Evolutionary conservation across 2,888 invertebrate genomes (phyloP), one percentile per base, ranked within the genome.

Genomic region (Pandemis cinnamomeana): DNA sequence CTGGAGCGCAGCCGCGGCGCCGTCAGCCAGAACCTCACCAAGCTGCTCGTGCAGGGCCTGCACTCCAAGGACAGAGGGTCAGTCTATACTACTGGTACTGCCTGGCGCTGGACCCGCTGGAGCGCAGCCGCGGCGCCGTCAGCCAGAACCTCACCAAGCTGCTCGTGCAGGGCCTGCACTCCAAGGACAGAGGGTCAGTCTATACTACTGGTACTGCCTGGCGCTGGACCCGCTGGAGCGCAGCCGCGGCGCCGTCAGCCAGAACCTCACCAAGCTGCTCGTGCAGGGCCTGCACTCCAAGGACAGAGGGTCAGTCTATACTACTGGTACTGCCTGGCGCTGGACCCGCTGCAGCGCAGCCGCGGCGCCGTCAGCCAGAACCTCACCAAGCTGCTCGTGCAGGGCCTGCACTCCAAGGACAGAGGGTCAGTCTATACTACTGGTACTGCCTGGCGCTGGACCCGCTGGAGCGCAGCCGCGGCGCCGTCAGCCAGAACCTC

Each of bases 371-470:
- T 95, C 63, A 94, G 94, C 78, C 96, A 97, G 83, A 98, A 97
- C 88, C 95, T 98, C 82, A 97, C 97, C 2, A 97, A 97, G 77
- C 92, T 98, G 8, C 89, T 99, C 8, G 94, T 98, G 71, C 98
- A 97, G 87, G 98, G 98, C 0, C 89, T 99, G 48, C 97, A 97
- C 81, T 98, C 98, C 83, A 96, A 96, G 82, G 98, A 99, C 85
- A 95, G 95, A 77, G 94, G 89, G 95, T 95, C 78, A 82, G 89
- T 81, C 46, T 44, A 44, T 7, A 7, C 44, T 8, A 27, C 27
- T 44, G 44, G 44, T 44, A 44, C 7, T 6, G 5, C 44, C 44
- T 44, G 6, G 44, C 5, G 44, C 44, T 98, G 36, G 96, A 96
- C 79, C 92, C 95, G 62, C 83, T 89, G 5, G 93, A 94, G 7